Evolutionary conservation across 2,797 vertebrate species (phyloP).

Genomic region (Synaphobranchus kaupii): DNA sequence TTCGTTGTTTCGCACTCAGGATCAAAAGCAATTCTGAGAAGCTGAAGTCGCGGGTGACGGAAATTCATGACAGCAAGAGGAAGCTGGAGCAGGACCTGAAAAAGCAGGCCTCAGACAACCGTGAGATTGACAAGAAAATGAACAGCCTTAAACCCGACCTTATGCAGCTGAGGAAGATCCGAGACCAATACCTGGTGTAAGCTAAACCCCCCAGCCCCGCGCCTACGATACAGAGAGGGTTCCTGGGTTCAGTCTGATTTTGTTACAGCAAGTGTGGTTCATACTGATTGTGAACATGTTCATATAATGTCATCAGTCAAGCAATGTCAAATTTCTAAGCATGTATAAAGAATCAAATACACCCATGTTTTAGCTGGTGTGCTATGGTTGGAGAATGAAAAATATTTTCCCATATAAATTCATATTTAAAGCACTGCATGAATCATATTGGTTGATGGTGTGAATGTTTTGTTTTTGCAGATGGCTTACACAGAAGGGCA

Average conservation of each 20-base stretch:
- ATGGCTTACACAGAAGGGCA: conserved; percentile 88
- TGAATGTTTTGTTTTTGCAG: conserved; percentile 62
- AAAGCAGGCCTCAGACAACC: conserved; percentile 80
- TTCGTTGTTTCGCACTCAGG: conserved; percentile 57
- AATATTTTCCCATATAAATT: background rate
- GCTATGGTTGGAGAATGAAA: background rate
- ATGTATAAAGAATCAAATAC: background rate
- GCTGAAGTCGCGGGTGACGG: conserved; percentile 83
- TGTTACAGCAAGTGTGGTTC: background rate
- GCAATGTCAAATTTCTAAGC: background rate
- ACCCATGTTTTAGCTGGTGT: background rate
- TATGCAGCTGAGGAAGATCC: conserved; percentile 87
- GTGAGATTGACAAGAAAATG: conserved; percentile 88
- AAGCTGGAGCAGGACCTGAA: conserved; percentile 88
- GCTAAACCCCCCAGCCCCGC: conserved; percentile 27
- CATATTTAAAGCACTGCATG: background rate
- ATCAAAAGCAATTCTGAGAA: conserved; percentile 85
- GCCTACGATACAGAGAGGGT: background rate
- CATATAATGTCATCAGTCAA: background rate
- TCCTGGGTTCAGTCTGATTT: background rate
- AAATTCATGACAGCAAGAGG: conserved; percentile 89
- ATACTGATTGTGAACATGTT: background rate
- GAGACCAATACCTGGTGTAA: conserved; percentile 91
- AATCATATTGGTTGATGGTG: background rate
- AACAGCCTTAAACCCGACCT: conserved; percentile 89